Percentiles rank a stretch among this genome's conserved stretches.
Conservation (phyloP, 2,888 invertebrate species). For the Temnothorax ravouxi region DNA sequence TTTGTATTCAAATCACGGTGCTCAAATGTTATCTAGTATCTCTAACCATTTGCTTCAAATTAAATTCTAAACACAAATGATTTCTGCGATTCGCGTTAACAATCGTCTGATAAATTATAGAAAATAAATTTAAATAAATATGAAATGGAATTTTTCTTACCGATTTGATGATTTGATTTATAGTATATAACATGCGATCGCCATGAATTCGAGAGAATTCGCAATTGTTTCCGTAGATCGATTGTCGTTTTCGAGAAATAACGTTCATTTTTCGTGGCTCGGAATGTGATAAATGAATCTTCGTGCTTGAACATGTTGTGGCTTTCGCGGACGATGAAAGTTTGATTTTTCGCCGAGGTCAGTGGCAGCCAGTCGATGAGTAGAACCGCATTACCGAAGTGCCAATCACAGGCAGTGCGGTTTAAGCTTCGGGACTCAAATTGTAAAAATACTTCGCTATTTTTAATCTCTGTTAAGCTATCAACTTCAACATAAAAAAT, state of each 20-base stretch:
- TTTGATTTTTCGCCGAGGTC: conserved; percentile 58
- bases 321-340: conserved; percentile 20
- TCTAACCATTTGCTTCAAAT: background rate
- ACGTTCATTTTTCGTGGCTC: background rate
- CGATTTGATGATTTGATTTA: background rate
- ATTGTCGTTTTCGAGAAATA: conserved; percentile 19
- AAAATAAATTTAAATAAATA: background rate
- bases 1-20: background rate
- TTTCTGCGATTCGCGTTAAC: background rate
- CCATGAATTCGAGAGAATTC: background rate
- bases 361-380: conserved; percentile 44
- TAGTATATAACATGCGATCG: background rate
- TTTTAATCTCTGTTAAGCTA: background rate
- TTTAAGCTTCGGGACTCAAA: conserved; percentile 20
- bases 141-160: background rate
- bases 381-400: conserved; percentile 60
- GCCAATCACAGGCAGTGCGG: conserved; percentile 55
- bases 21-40: background rate
- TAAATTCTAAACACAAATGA: background rate
- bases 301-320: conserved; percentile 29
- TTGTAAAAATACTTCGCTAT: conserved; percentile 49
- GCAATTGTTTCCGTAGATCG: conserved; percentile 14
- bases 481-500: background rate
- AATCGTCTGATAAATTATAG: background rate
- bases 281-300: conserved; percentile 41